A percentile compares a stretch with the other conserved stretches of the same genome.
Conservation (phyloP, 2,113 vertebrate species). For the Psilopsiagon aurifrons region DNA sequence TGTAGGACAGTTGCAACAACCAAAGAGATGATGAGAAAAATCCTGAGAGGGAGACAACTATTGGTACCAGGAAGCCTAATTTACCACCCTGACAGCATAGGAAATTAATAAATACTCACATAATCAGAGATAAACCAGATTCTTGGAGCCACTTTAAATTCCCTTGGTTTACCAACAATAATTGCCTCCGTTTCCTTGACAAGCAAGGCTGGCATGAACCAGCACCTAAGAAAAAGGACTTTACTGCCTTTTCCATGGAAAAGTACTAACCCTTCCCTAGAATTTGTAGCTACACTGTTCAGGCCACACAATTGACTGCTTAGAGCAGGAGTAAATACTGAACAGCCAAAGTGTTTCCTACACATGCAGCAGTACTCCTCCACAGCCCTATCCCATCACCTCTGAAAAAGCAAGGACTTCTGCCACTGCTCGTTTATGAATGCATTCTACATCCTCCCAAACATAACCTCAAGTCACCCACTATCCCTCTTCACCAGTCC, state of each 20-base stretch:
- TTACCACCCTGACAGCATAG: not conserved
- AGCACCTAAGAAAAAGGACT: not conserved
- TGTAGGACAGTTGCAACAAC: not conserved
- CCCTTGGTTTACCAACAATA: not conserved
- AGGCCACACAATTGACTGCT: not conserved
- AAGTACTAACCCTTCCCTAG: not conserved
- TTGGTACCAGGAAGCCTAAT: not conserved
- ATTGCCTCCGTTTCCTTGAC: not conserved
- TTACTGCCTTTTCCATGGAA: fast-evolving
- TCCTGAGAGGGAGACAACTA: not conserved
- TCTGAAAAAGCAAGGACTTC: not conserved
- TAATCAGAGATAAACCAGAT: slow-evolving; percentile 29
- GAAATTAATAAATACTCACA: slow-evolving; percentile 36
- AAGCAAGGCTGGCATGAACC: not conserved
- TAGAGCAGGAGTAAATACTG: not conserved
- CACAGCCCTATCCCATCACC: not conserved
- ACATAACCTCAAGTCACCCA: not conserved
- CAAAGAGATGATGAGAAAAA: not conserved
- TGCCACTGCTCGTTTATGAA: not conserved
- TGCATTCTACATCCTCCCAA: not conserved
- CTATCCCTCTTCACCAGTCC: not conserved
- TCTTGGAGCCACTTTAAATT: slow-evolving; percentile 30
- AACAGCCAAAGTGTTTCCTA: not conserved
- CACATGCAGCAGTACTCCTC: not conserved
- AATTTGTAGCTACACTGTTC: not conserved